Conservation (phyloP, 2,113 vertebrate species). For the Pelvicachromis taeniatus region DNA sequence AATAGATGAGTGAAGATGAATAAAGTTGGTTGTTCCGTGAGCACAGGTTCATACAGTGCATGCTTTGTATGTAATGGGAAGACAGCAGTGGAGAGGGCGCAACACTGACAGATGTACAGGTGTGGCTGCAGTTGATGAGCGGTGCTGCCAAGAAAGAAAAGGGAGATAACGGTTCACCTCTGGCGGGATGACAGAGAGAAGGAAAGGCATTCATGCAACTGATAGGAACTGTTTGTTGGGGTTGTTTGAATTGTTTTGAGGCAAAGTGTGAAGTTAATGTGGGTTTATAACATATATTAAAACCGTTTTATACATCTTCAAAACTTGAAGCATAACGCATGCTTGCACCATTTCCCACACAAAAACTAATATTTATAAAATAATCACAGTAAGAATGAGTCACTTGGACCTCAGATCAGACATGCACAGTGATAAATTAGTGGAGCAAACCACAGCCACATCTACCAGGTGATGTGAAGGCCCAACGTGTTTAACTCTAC, state of each 20-base stretch:
- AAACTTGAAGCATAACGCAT: not conserved
- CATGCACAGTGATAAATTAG: not conserved
- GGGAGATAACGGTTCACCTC: constrained; percentile 40
- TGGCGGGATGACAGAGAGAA: not conserved
- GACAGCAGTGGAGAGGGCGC: constrained; percentile 11
- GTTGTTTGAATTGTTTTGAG: not conserved
- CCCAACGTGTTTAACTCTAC: not conserved
- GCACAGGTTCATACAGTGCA: constrained; percentile 31
- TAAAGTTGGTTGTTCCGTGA: constrained; percentile 48
- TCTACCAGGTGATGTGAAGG: not conserved
- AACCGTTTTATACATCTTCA: not conserved
- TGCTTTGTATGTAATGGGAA: constrained; percentile 41
- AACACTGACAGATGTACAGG: constrained; percentile 59
- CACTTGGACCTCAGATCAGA: not conserved
- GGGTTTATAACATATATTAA: not conserved
- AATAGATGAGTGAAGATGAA: constrained; percentile 43
- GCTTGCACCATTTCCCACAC: not conserved
- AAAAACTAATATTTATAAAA: not conserved
- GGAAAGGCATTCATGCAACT: not conserved
- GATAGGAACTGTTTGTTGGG: not conserved
- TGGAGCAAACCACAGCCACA: not conserved
- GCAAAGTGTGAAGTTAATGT: not conserved
- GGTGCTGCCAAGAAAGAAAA: constrained; percentile 28
- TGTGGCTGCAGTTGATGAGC: constrained; percentile 45
- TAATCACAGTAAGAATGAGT: not conserved